Percentiles rank a stretch among this genome's conserved stretches.
phyloP scores from a whole-genome alignment of 64 coral and sea anemone species.

The Actinia tenebrosa region DNA sequence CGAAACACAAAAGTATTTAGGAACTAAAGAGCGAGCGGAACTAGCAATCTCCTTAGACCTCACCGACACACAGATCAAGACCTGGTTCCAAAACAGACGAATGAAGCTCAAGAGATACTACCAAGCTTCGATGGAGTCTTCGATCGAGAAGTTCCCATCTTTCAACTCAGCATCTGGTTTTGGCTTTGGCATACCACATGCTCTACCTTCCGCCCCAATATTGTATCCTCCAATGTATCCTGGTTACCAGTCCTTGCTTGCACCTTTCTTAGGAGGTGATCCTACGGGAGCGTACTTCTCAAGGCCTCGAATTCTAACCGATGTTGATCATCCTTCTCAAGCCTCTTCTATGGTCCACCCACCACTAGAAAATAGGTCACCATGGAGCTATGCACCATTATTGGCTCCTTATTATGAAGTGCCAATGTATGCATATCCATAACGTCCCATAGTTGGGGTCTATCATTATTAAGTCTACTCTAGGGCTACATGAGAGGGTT shows the following conservation, averaged over 20 bases:
- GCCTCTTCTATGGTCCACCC: neutral
- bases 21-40: constrained; percentile 56
- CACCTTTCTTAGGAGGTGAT: neutral
- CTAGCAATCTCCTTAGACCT: constrained; percentile 44
- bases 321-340: neutral
- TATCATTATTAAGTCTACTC: neutral
- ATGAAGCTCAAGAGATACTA: constrained; percentile 74
- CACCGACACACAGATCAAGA: constrained; percentile 70
- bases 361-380: neutral
- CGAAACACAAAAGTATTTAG: constrained; percentile 76
- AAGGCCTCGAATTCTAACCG: neutral
- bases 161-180: neutral
- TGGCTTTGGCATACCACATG: neutral
- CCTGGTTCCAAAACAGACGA: constrained; percentile 77
- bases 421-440: neutral
- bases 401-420: neutral
- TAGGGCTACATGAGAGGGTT: no score
- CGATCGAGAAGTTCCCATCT: neutral
- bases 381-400: neutral
- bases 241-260: neutral
- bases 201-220: neutral
- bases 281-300: neutral
- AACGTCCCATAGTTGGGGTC: neutral
- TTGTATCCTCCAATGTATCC: neutral
- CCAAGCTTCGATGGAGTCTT: neutral